Evolutionary conservation across 2,113 vertebrate species (phyloP).

Genomic region (Vicugna pacos): DNA sequence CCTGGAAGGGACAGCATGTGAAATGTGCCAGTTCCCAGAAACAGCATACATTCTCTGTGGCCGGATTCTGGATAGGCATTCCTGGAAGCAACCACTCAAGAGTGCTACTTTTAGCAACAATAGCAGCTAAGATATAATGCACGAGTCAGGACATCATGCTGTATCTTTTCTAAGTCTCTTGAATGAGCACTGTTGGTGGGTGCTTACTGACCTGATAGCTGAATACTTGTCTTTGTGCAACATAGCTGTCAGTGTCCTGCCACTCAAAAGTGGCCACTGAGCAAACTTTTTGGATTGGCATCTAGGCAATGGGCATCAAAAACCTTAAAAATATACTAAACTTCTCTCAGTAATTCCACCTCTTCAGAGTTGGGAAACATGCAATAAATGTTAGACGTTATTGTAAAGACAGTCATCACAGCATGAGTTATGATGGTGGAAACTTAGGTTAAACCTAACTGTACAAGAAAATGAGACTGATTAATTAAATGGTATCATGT

Average conservation of each 20-base stretch:
- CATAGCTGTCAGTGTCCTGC: not conserved
- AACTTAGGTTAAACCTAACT: not conserved
- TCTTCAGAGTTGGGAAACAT: constrained; percentile 16
- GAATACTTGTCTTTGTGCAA: constrained; percentile 11
- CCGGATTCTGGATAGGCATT: constrained; percentile 69
- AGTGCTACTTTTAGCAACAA: constrained; percentile 80
- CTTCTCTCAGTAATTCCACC: not conserved
- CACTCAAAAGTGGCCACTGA: not conserved
- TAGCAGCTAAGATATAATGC: constrained; percentile 67
- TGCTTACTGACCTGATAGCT: not conserved
- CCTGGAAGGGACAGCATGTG: constrained; percentile 57
- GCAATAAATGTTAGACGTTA: not conserved
- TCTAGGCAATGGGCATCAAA: not conserved
- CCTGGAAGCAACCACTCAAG: constrained; percentile 80
- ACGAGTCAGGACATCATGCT: constrained; percentile 44
- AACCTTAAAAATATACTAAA: not conserved
- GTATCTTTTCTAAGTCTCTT: constrained; percentile 56
- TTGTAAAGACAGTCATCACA: not conserved
- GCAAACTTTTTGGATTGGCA: not conserved
- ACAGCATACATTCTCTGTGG: constrained; percentile 24
- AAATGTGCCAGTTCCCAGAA: constrained; percentile 77
- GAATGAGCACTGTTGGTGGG: constrained; percentile 50
- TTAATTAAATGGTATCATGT: constrained; percentile 25
- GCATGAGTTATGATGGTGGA: not conserved
- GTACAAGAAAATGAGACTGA: constrained; percentile 9